Percentiles rank a stretch among this genome's conserved stretches.
These are phyloP conservation scores for Dicrostonyx torquatus DNA, from an alignment of 2,797 vertebrate species.

Conservation along the genomic window DNA sequence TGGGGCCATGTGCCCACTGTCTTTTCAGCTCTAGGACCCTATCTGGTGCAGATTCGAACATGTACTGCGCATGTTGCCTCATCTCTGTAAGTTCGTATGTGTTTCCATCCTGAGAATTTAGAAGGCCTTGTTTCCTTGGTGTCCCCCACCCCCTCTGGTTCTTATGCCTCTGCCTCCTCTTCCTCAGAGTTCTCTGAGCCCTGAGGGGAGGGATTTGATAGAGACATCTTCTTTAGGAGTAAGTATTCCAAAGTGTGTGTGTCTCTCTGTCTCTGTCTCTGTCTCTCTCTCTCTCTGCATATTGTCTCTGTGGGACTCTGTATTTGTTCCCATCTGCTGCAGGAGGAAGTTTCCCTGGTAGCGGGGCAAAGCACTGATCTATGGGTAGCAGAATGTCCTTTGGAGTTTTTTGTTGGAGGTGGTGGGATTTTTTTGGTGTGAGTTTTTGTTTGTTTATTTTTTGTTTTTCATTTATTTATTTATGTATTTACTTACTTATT, in stretches of 20 bases:
- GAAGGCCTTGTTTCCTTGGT: neutral
- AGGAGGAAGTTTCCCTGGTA: neutral
- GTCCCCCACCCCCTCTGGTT: neutral
- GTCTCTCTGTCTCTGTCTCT: no score
- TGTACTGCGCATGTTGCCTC: no score
- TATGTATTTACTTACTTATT: neutral
- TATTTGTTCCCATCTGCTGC: neutral
- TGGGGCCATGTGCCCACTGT: no score
- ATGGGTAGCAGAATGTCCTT: neutral
- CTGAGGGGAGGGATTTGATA: neutral
- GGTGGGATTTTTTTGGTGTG: neutral
- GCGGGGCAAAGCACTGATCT: neutral
- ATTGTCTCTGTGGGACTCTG: neutral
- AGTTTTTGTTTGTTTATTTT: neutral
- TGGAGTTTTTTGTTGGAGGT: neutral
- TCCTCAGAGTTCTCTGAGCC: neutral
- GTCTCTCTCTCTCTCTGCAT: neutral
- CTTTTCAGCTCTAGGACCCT: neutral
- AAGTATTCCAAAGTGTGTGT: neutral
- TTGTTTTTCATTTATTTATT: no score
- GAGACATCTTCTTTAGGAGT: neutral
- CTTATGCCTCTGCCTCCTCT: neutral
- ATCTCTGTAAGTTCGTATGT: neutral
- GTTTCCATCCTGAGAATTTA: neutral
- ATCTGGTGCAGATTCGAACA: neutral